Percentiles rank a stretch among this genome's conserved stretches.
Evolutionary conservation across 2,888 invertebrate species (phyloP).

Genomic region (Morpho helenor): DNA sequence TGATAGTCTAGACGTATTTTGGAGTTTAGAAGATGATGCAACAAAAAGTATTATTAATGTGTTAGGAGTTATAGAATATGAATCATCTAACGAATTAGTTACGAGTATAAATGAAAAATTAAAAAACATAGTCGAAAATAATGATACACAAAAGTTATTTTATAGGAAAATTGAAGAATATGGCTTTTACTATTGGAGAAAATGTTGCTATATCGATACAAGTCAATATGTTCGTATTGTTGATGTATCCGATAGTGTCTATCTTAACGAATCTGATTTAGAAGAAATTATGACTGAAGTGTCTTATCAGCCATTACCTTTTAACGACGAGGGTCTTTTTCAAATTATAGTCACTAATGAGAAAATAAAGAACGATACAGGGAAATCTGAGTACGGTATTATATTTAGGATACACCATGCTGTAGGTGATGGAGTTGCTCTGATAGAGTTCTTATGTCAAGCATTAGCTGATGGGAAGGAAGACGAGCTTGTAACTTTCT

Average conservation of each 20-base stretch:
- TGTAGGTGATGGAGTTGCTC: conserved; percentile 73
- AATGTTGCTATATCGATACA: conserved; percentile 47
- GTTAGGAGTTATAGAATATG: conserved; percentile 61
- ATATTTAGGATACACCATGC: conserved; percentile 77
- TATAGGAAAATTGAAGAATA: conserved; percentile 57
- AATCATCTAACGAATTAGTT: conserved; percentile 37
- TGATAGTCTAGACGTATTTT: conserved; percentile 73
- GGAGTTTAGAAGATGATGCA: conserved; percentile 69
- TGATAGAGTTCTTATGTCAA: conserved; percentile 67
- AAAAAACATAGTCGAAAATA: conserved; percentile 31
- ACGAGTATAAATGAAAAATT: conserved; percentile 43
- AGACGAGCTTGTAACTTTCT: conserved; percentile 31
- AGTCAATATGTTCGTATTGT: conserved; percentile 64
- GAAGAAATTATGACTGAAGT: conserved; percentile 53
- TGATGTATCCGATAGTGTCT: conserved; percentile 40
- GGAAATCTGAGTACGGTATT: conserved; percentile 51
- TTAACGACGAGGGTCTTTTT: conserved; percentile 66
- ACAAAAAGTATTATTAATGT: conserved; percentile 70
- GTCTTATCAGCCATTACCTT: conserved; percentile 59
- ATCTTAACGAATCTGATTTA: conserved; percentile 44
- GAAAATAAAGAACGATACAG: conserved; percentile 32
- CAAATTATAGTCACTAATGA: conserved; percentile 66
- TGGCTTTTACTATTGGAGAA: conserved; percentile 76
- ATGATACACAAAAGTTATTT: conserved; percentile 54
- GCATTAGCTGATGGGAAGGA: conserved; percentile 57